phyloP scores from a whole-genome alignment of 2,797 vertebrate species.

The Pseudomugil tenellus region DNA sequence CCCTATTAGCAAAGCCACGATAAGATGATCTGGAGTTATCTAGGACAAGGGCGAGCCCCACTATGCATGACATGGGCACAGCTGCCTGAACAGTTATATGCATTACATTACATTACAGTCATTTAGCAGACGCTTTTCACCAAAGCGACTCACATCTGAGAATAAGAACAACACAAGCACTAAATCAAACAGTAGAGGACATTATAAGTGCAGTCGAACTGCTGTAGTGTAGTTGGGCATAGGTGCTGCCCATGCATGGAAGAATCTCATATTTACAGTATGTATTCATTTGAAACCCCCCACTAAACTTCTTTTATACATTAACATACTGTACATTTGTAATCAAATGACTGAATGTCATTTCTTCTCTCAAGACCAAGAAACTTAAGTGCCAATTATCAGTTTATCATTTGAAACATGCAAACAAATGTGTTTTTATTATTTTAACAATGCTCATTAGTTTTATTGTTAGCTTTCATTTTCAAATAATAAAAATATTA shows the following conservation, averaged over 20 bases:
- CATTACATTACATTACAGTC: slow-evolving; percentile 1
- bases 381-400: slow-evolving; percentile 29
- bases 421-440: slow-evolving; percentile 27
- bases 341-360: neutral
- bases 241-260: too few relatives aligned
- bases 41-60: slow-evolving; percentile 57
- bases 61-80: slow-evolving; percentile 10
- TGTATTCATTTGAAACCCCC: neutral
- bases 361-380: neutral
- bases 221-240: too few relatives aligned
- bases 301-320: slow-evolving; percentile 28
- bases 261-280: too few relatives aligned
- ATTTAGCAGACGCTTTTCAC: too few relatives aligned
- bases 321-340: neutral
- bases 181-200: too few relatives aligned
- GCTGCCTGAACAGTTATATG: slow-evolving; percentile 5
- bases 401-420: neutral
- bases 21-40: slow-evolving; percentile 57
- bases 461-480: too few relatives aligned
- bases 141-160: too few relatives aligned
- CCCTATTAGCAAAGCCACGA: slow-evolving; percentile 57
- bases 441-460: slow-evolving; percentile 2
- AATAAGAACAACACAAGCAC: too few relatives aligned
- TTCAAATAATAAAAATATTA: too few relatives aligned
- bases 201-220: too few relatives aligned